Percentiles rank a stretch among this genome's conserved stretches.
Evolutionary conservation across 2,797 vertebrate genomes (phyloP).

Genomic region (Molossus molossus): DNA sequence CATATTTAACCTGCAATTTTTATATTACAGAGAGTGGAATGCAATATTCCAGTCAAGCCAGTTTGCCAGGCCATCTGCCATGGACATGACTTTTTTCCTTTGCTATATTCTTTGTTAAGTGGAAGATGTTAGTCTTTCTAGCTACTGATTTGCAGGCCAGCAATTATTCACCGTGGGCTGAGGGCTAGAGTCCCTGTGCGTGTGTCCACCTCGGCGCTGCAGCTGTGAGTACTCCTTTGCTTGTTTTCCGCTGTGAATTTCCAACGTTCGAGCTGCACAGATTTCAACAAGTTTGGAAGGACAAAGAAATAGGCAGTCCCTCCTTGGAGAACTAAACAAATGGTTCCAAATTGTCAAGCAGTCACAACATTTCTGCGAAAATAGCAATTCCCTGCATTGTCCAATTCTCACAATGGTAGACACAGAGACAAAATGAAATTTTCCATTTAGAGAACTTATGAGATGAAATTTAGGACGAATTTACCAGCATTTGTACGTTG

Average conservation of each 20-base stretch:
- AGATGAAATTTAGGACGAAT: neutral
- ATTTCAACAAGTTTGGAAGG: constrained; percentile 11
- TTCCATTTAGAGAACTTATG: neutral
- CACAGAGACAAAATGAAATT: neutral
- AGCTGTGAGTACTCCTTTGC: neutral
- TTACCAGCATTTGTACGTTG: neutral
- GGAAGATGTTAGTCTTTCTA: neutral
- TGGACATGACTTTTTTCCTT: neutral
- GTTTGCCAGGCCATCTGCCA: neutral
- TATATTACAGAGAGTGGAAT: neutral
- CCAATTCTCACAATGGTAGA: neutral
- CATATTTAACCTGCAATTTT: neutral
- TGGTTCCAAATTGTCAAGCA: neutral
- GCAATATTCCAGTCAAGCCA: neutral
- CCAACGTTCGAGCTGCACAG: neutral
- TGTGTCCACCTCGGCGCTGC: neutral
- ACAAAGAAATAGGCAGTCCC: neutral
- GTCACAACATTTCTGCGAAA: constrained; percentile 29
- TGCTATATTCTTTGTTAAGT: accelerated
- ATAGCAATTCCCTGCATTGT: neutral
- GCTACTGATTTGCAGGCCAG: neutral
- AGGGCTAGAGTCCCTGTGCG: neutral
- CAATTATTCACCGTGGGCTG: neutral
- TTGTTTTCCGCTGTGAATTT: constrained; percentile 29
- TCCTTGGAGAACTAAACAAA: constrained; percentile 33